Percentiles rank a stretch among this genome's conserved stretches.
phyloP scores from a whole-genome alignment of 2,113 vertebrate species.

The Eolophus roseicapilla region DNA sequence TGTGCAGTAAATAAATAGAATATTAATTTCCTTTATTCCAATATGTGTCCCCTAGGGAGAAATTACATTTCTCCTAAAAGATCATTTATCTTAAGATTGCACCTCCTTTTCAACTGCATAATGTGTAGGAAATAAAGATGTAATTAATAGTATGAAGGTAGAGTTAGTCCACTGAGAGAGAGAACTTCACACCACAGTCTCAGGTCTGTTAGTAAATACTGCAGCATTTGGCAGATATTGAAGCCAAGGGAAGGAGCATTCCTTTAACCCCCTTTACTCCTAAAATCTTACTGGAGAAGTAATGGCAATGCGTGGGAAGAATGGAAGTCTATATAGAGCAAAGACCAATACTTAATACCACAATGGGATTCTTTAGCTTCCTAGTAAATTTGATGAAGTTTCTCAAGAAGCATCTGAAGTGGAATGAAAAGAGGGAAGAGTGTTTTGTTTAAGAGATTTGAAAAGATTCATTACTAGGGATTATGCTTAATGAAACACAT shows the following conservation, averaged over 20 bases:
- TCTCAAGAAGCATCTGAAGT: constrained; percentile 31
- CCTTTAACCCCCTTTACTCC: neutral
- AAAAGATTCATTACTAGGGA: constrained; percentile 72
- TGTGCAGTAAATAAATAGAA: constrained; percentile 56
- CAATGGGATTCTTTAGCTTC: neutral
- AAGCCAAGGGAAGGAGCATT: neutral
- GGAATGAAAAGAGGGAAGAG: constrained; percentile 43
- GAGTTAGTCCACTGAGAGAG: neutral
- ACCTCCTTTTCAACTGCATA: constrained; percentile 13
- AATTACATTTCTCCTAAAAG: constrained; percentile 23
- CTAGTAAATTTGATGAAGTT: constrained; percentile 52
- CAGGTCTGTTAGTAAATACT: neutral
- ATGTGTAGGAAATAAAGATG: neutral
- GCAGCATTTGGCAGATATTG: neutral
- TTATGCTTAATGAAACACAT: constrained; percentile 74
- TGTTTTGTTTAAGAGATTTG: constrained; percentile 57
- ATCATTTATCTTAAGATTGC: neutral
- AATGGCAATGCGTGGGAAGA: neutral
- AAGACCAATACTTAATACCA: neutral
- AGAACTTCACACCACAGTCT: neutral
- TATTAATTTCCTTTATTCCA: constrained; percentile 46
- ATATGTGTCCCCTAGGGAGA: neutral
- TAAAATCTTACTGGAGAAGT: neutral
- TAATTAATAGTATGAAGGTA: constrained; percentile 28
- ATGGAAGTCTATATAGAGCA: neutral